phyloP scores from a whole-genome alignment of 2,888 invertebrate species.

The Mayetiola destructor region DNA sequence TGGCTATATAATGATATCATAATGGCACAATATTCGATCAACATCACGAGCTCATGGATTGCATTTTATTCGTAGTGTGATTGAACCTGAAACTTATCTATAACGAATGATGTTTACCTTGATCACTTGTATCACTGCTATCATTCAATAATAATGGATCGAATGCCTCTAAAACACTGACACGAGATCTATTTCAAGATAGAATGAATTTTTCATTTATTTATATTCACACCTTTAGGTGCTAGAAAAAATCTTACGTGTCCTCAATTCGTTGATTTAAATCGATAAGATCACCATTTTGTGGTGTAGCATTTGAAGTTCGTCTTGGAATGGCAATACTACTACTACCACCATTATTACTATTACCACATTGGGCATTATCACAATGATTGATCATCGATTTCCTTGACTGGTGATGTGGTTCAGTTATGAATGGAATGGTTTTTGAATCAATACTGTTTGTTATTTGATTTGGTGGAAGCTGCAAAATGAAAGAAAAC shows the following conservation, averaged over 20 bases:
- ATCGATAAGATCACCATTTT: slow-evolving; percentile 15
- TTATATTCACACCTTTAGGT: neutral
- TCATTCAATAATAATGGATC: slow-evolving; percentile 55
- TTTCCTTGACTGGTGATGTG: neutral
- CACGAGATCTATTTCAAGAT: slow-evolving; percentile 27
- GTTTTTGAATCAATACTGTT: slow-evolving; percentile 9
- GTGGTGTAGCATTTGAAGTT: neutral
- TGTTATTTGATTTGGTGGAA: neutral
- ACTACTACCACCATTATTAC: neutral
- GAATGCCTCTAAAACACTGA: slow-evolving; percentile 64
- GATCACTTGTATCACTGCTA: slow-evolving; percentile 41
- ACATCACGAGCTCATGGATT: too few species aligned
- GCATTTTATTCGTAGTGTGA: too few species aligned
- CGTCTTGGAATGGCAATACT: neutral
- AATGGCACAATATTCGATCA: too few species aligned
- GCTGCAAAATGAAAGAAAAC: too few species aligned
- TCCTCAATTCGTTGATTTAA: slow-evolving; percentile 21
- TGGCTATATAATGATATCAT: too few species aligned
- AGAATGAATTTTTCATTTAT: neutral
- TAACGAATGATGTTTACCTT: slow-evolving; percentile 35
- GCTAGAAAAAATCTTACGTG: slow-evolving; percentile 26
- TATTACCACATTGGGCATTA: slow-evolving; percentile 5
- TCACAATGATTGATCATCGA: slow-evolving; percentile 1
- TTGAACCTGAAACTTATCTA: too few species aligned
- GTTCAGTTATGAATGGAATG: neutral